phyloP scores from a whole-genome alignment of 2,113 vertebrate species.

The Muntiacus reevesi region DNA sequence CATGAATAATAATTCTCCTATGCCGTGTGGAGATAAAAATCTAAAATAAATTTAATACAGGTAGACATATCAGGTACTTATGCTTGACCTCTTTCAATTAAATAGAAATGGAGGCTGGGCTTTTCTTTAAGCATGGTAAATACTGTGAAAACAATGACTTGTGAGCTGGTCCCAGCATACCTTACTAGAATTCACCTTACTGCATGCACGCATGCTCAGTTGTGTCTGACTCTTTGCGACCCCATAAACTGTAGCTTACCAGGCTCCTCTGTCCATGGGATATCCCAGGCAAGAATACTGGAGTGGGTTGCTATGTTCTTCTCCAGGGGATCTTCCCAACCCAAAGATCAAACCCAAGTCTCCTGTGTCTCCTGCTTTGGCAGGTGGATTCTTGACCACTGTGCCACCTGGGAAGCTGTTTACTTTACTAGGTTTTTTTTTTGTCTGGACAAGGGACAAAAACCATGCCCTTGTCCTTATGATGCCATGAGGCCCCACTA shows the following conservation, averaged over 20 bases:
- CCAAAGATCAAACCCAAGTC: neutral
- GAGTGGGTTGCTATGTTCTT: neutral
- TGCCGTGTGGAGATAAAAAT: neutral
- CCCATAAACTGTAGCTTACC: neutral
- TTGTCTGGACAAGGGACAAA: neutral
- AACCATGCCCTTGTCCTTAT: neutral
- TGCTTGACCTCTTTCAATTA: neutral
- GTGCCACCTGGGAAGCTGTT: neutral
- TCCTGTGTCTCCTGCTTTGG: neutral
- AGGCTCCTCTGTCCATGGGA: neutral
- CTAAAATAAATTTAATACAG: neutral
- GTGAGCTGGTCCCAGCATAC: neutral
- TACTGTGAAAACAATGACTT: neutral
- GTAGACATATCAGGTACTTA: neutral
- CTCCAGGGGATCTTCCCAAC: neutral
- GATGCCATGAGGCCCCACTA: neutral
- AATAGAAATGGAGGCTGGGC: neutral
- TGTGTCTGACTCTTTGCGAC: neutral
- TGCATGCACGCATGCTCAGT: accelerated
- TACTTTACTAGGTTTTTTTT: neutral
- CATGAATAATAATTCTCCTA: neutral
- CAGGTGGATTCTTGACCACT: neutral
- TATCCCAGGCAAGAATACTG: neutral
- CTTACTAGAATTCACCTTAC: neutral
- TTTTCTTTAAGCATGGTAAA: neutral